Evolutionary conservation across 2,888 invertebrate genomes (phyloP), one percentile per base, ranked within the genome.

Genomic region (Eupithecia pulchellata): DNA sequence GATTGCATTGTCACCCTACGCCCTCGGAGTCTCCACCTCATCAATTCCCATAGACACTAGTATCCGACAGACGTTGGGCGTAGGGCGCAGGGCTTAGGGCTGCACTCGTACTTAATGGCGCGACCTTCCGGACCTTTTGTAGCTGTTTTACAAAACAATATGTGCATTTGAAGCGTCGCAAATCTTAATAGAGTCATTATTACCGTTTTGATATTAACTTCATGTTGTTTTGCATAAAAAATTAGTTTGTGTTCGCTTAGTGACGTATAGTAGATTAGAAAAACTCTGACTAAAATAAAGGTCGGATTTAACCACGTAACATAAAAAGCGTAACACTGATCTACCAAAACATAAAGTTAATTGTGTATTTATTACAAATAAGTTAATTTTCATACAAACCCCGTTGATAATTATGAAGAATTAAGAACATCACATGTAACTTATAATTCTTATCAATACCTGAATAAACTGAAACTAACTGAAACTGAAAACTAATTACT

Each of bases 81-180:
- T 13, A 20, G 58, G 30, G 60, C 60, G 32, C 57, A 29, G 27
- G 57, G 57, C 57, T 57, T 86, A 70, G 66, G 86, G 84, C 69
- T 68, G 84, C 87, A 84, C 89, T 88, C 84, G 77, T 71, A 76
- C 71, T 81, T 90, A 91, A 93, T 91, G 92, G 89, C 79, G 84
- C 82, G 64, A 71, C 79, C 81, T 89, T 92, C 92, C 92, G 89
- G 78, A 65, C 32, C 61, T 73, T 65, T 65, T 55, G 65, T 67
- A 69, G 65, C 64, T 55, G 32, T 58, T 68, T 72, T 64, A 64
- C 20, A 69, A 72, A 69, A 72, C 72, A 72, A 71, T 65, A 55
- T 55, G 29, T 67, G 57, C 34, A 42, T 29, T 57, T 29, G 57
- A 29, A 57, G 57, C 57, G 17, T 25, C 25, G 52, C 52, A 25